Conservation (phyloP, 2,888 invertebrate genomes). For the Cheilosia scutellata region DNA sequence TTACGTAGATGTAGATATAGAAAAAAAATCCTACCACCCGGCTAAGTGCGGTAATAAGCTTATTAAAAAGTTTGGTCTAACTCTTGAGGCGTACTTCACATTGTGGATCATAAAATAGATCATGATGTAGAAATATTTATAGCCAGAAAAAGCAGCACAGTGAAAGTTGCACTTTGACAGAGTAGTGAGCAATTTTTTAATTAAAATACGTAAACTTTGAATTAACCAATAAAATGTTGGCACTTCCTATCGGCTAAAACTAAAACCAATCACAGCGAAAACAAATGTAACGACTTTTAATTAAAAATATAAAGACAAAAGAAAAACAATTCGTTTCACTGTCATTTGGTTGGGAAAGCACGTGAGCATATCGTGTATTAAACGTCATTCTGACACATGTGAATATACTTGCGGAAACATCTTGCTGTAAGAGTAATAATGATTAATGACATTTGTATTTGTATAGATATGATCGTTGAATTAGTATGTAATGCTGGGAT, state of each 20-base stretch:
- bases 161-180: constrained; percentile 7
- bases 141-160: constrained; percentile 9
- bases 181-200: background rate
- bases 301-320: too few relatives aligned
- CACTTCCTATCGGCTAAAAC: too few relatives aligned
- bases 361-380: too few relatives aligned
- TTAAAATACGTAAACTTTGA: background rate
- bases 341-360: too few relatives aligned
- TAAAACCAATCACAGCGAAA: too few relatives aligned
- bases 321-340: too few relatives aligned
- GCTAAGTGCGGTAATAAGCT: too few relatives aligned
- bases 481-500: too few relatives aligned
- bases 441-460: constrained; percentile 9
- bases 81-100: background rate
- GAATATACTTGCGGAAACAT: background rate
- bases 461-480: background rate
- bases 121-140: constrained; percentile 1
- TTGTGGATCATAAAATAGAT: background rate
- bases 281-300: too few relatives aligned
- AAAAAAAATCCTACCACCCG: too few relatives aligned
- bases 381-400: too few relatives aligned
- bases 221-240: too few relatives aligned
- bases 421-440: background rate
- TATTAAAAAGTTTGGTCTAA: background rate
- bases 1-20: background rate